Percentiles rank a stretch among this genome's conserved stretches.
Evolutionary conservation across 2,113 vertebrate genomes (phyloP).

Genomic region (Tapirus terrestris): DNA sequence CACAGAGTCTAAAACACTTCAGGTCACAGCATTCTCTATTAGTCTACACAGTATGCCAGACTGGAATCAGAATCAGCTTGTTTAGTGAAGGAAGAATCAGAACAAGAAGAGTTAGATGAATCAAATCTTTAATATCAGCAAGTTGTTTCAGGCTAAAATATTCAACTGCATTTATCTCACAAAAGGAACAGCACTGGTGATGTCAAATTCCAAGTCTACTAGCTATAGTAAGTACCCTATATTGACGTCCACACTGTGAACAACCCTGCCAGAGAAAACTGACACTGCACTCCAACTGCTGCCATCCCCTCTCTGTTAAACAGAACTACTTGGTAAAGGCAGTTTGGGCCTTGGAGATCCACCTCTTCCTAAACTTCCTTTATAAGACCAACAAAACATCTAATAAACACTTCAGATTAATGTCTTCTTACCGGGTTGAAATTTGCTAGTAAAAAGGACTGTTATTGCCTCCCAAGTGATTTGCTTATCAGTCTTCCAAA

Average conservation of each 20-base stretch:
- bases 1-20: not conserved
- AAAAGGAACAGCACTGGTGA: not conserved
- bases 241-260: not conserved
- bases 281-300: not conserved
- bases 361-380: not conserved
- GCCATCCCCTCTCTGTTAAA: not conserved
- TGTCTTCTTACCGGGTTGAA: not conserved
- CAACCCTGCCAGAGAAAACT: not conserved
- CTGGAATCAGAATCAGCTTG: not conserved
- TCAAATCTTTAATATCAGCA: not conserved
- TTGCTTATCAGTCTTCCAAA: not conserved
- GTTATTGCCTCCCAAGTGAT: not conserved
- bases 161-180: not conserved
- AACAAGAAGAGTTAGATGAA: not conserved
- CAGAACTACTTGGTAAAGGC: not conserved
- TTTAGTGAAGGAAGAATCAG: not conserved
- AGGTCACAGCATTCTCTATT: not conserved
- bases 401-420: slow-evolving; percentile 23
- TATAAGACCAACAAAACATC: not conserved
- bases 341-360: not conserved
- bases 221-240: too few species aligned
- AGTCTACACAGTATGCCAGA: not conserved
- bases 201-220: not conserved
- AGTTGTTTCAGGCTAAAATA: not conserved
- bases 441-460: not conserved